phyloP scores from a whole-genome alignment of 35 echinoderm and acorn worm genomes.

The Apostichopus parvimensis region DNA sequence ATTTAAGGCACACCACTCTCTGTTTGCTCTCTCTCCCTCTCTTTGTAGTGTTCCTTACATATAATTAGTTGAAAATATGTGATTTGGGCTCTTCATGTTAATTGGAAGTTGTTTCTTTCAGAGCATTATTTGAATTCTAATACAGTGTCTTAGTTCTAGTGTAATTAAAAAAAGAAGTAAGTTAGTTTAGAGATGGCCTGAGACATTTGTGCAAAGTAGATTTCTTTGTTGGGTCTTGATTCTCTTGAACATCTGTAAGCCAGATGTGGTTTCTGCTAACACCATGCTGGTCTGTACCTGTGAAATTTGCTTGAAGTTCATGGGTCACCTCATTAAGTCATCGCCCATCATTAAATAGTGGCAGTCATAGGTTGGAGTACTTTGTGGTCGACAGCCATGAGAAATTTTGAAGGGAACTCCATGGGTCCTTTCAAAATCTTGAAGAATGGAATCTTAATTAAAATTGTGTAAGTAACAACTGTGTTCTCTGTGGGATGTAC shows the following conservation, averaged over 20 bases:
- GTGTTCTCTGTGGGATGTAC: background rate
- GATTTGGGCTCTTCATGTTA: too few relatives aligned
- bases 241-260: conserved; percentile 28
- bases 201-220: background rate
- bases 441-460: conserved; percentile 54
- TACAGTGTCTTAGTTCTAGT: too few relatives aligned
- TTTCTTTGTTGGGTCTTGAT: conserved; percentile 1
- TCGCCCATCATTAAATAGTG: conserved; percentile 41
- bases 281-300: conserved; percentile 33
- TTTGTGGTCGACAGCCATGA: conserved; percentile 52
- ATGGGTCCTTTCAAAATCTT: conserved; percentile 23
- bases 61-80: too few relatives aligned
- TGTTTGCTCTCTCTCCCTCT: too few relatives aligned
- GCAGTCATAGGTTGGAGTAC: conserved; percentile 21
- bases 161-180: too few relatives aligned
- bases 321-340: conserved; percentile 62
- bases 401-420: conserved; percentile 36
- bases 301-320: conserved; percentile 16
- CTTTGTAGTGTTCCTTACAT: too few relatives aligned
- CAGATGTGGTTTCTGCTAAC: conserved; percentile 14
- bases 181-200: background rate
- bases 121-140: too few relatives aligned
- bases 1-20: too few relatives aligned
- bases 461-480: conserved; percentile 50
- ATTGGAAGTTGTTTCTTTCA: too few relatives aligned